A percentile compares a stretch with the other conserved stretches of the same genome.
phyloP scores from a whole-genome alignment of 2,113 vertebrate species.

The Oncorhynchus masou region DNA sequence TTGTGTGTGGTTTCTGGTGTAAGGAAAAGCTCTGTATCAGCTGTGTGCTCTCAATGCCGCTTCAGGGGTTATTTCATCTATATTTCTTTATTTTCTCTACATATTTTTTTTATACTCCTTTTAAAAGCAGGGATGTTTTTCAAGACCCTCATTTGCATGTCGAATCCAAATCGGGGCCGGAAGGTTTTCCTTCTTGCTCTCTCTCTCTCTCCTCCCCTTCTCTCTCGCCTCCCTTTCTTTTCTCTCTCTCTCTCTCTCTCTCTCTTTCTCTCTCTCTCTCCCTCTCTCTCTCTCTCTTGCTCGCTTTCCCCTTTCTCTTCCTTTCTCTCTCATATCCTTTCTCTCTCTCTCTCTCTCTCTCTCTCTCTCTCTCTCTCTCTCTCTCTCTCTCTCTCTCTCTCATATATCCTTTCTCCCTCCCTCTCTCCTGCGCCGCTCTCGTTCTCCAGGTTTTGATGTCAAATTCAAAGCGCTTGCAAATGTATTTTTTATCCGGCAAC shows the following conservation, averaged over 20 bases:
- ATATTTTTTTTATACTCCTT: no score
- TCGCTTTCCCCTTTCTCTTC: neutral
- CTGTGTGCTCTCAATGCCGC: no score
- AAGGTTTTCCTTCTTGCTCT: constrained; percentile 39
- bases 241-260: neutral
- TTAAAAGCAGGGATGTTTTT: no score
- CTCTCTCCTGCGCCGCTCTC: constrained; percentile 5
- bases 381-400: neutral
- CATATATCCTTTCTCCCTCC: no score
- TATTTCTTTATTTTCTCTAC: no score
- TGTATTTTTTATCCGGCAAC: constrained; percentile 85
- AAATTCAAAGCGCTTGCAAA: constrained; percentile 90
- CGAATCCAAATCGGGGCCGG: constrained; percentile 45
- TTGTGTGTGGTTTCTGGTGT: no score
- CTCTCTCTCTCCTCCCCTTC: constrained; percentile 42
- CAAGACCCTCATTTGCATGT: constrained; percentile 70
- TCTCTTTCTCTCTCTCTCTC: neutral
- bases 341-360: neutral
- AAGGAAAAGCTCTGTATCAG: no score
- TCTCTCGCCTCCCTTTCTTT: neutral
- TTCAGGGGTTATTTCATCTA: no score
- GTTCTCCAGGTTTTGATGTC: constrained; percentile 77
- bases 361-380: constrained; percentile 3
- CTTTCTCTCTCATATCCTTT: neutral
- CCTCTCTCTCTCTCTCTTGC: neutral